Evolutionary conservation across 2,888 invertebrate species (phyloP).

Genomic region (Hermodice carunculata): DNA sequence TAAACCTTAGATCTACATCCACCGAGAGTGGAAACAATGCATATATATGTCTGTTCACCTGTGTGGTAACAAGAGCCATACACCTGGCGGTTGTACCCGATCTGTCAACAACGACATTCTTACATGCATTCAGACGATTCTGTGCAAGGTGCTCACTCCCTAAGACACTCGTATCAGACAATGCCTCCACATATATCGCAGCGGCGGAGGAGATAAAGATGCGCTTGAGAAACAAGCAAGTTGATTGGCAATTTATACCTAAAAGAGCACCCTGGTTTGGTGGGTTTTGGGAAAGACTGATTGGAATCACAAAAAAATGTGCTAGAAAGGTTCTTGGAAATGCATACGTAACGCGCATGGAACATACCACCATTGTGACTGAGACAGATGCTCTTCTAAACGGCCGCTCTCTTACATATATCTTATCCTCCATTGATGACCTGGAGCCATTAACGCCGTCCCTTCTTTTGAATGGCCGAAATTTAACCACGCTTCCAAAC

Average conservation of each 20-base stretch:
- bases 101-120: slow-evolving; percentile 53
- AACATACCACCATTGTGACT: not conserved
- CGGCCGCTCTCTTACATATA: not conserved
- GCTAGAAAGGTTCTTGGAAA: slow-evolving; percentile 58
- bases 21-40: slow-evolving; percentile 48
- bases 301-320: not conserved
- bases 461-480: not conserved
- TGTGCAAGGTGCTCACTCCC: slow-evolving; percentile 58
- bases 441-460: not conserved
- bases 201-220: slow-evolving; percentile 22
- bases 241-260: not conserved
- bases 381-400: not conserved
- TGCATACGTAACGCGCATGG: slow-evolving; percentile 64
- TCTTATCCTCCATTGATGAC: not conserved
- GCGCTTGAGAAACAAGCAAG: not conserved
- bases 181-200: slow-evolving; percentile 67
- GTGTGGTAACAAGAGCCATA: slow-evolving; percentile 65
- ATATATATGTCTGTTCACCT: slow-evolving; percentile 66
- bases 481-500: not conserved
- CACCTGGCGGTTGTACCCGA: slow-evolving; percentile 64
- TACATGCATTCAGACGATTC: slow-evolving; percentile 59
- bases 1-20: slow-evolving; percentile 52
- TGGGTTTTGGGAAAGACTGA: too few relatives aligned
- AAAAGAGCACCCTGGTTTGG: too few relatives aligned
- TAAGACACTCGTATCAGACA: slow-evolving; percentile 59